phyloP scores from a whole-genome alignment of 2,113 vertebrate genomes.

The Trogon surrucura region DNA sequence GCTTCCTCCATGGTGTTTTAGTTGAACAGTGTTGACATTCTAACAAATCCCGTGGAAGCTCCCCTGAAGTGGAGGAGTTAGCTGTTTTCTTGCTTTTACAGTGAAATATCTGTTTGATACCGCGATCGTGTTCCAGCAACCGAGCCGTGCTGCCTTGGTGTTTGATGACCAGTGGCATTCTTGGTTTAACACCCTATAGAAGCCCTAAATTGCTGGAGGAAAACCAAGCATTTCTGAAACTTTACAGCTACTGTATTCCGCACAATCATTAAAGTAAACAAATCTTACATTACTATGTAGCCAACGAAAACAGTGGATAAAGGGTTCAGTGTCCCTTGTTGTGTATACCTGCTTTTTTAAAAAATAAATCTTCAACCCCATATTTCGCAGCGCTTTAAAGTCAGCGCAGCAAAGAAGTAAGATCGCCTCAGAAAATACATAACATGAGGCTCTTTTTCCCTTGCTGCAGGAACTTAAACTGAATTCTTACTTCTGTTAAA shows the following conservation, averaged over 20 bases:
- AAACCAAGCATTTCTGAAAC: conserved; percentile 75
- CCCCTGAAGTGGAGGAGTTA: conserved; percentile 76
- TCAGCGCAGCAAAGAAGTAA: conserved; percentile 31
- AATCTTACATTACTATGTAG: conserved; percentile 67
- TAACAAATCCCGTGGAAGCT: conserved; percentile 82
- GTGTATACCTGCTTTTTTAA: conserved; percentile 52
- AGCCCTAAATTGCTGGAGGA: conserved; percentile 68
- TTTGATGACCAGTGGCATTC: conserved; percentile 76
- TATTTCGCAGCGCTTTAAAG: conserved; percentile 45
- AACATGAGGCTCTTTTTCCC: conserved; percentile 25
- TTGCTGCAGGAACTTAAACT: conserved; percentile 38
- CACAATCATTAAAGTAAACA: conserved; percentile 77
- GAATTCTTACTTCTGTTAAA: conserved; percentile 26
- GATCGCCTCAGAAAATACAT: conserved; percentile 62
- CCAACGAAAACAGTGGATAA: conserved; percentile 74
- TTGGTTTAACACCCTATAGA: conserved; percentile 76
- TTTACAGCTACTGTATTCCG: conserved; percentile 76
- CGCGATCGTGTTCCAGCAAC: conserved; percentile 54
- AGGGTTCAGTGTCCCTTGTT: conserved; percentile 77
- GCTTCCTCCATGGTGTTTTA: conserved; percentile 82
- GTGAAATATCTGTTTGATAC: conserved; percentile 74
- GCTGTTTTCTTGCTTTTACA: conserved; percentile 74
- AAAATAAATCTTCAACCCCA: conserved; percentile 50
- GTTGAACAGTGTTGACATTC: conserved; percentile 83
- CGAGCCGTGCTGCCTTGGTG: background rate